phyloP scores from a whole-genome alignment of 2,888 invertebrate genomes.

The Leptinotarsa tumamoca region DNA sequence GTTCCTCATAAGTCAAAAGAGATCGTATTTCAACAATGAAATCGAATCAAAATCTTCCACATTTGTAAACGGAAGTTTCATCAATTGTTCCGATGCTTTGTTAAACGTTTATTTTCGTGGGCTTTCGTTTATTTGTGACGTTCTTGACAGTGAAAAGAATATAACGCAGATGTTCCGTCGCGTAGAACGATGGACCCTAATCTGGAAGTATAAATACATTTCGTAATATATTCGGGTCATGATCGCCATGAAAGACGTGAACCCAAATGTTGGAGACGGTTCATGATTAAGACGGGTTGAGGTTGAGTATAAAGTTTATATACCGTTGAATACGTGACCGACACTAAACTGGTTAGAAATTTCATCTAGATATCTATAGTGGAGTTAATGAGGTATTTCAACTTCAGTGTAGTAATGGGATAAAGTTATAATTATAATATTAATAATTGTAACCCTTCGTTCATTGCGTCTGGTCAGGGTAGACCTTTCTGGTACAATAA shows the following conservation, averaged over 20 bases:
- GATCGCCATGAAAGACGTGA: slow-evolving; percentile 17
- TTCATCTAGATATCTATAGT: background rate
- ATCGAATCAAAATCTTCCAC: background rate
- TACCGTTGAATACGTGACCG: slow-evolving; percentile 12
- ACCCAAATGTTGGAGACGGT: slow-evolving; percentile 6
- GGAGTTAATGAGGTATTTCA: background rate
- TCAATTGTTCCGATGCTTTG: background rate
- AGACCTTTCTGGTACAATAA: too few species aligned
- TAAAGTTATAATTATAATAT: too few species aligned
- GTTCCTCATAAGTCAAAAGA: background rate
- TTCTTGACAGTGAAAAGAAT: slow-evolving; percentile 27
- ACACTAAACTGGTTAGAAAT: slow-evolving; percentile 16
- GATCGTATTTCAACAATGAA: background rate
- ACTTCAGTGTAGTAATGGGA: too few species aligned
- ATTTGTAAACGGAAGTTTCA: slow-evolving; percentile 6
- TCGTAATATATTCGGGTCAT: slow-evolving; percentile 31
- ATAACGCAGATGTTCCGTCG: slow-evolving; percentile 22
- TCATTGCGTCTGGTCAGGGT: too few species aligned
- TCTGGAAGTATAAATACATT: slow-evolving; percentile 21
- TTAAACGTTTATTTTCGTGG: background rate
- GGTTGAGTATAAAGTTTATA: slow-evolving; percentile 6
- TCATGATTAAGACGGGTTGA: slow-evolving; percentile 19
- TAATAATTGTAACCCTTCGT: too few species aligned
- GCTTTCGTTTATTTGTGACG: slow-evolving; percentile 9
- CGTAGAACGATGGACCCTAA: slow-evolving; percentile 11